Percentiles rank a stretch among this genome's conserved stretches.
Conservation (phyloP, 2,113 vertebrate genomes). For the Varanus salvator region DNA sequence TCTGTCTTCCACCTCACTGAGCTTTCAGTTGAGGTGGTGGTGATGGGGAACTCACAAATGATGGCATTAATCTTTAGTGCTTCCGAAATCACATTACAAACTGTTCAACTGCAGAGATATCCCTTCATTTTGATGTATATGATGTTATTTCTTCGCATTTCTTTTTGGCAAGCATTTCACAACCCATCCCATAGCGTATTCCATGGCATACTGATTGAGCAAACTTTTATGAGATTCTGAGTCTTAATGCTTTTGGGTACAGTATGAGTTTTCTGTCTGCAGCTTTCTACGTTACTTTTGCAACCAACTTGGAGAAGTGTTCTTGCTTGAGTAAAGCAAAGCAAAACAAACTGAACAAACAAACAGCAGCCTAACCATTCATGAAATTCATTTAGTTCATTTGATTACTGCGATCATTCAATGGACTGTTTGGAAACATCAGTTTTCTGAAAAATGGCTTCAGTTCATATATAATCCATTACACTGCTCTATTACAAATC, state of each 20-base stretch:
- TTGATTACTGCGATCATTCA: neutral
- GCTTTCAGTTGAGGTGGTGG: neutral
- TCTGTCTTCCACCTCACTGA: constrained; percentile 25
- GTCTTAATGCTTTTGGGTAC: constrained; percentile 6
- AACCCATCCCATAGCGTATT: rapidly evolving
- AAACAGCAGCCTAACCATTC: neutral
- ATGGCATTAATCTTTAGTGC: neutral
- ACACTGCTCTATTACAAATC: neutral
- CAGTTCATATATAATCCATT: neutral
- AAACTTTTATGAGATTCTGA: neutral
- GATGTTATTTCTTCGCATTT: neutral
- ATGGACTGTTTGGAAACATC: neutral
- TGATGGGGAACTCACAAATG: neutral
- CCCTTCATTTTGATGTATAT: constrained; percentile 5
- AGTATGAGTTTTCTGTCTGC: neutral
- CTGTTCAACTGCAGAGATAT: neutral
- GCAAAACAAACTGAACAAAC: no score
- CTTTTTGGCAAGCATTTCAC: neutral
- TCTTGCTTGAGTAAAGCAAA: neutral
- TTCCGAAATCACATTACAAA: neutral
- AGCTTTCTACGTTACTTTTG: neutral
- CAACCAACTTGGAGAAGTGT: neutral
- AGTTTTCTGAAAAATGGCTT: neutral
- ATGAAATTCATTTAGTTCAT: neutral
- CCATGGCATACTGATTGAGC: neutral